Conservation (phyloP, 2,113 vertebrate genomes). For the Terrapene triunguis region DNA sequence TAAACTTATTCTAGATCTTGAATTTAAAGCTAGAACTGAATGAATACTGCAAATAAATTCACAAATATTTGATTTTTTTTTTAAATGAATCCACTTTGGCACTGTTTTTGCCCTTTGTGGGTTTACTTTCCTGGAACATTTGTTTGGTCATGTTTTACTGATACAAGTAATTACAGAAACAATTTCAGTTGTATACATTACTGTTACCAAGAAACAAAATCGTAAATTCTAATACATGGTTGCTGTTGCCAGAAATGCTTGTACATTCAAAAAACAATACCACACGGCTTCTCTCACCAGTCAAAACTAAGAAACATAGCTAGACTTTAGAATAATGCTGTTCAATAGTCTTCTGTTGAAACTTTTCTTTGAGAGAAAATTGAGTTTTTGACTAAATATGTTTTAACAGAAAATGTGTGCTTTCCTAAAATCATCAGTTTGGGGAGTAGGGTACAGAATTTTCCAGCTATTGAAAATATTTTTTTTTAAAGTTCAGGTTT, state of each 20-base stretch:
- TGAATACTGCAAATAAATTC: background rate
- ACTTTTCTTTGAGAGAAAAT: background rate
- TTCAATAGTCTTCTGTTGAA: background rate
- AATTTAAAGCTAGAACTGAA: background rate
- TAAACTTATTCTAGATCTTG: background rate
- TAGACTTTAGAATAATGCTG: background rate
- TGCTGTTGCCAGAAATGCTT: fast-evolving
- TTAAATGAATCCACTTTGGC: background rate
- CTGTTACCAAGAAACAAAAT: background rate
- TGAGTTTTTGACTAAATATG: background rate
- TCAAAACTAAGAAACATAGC: background rate
- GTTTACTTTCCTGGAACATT: background rate
- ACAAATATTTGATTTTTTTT: background rate
- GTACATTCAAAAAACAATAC: too few relatives aligned
- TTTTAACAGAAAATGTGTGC: background rate
- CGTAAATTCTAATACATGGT: fast-evolving
- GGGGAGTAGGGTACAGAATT: background rate
- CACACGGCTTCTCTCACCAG: background rate
- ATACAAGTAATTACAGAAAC: background rate
- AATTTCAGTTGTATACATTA: background rate
- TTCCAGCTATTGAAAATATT: background rate
- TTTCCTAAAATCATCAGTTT: background rate
- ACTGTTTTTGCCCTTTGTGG: background rate
- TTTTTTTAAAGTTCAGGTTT: background rate
- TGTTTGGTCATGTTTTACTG: background rate